A percentile compares a stretch with the other conserved stretches of the same genome.
Evolutionary conservation across 2,888 invertebrate genomes (phyloP).

Genomic region (Phortica okadai): DNA sequence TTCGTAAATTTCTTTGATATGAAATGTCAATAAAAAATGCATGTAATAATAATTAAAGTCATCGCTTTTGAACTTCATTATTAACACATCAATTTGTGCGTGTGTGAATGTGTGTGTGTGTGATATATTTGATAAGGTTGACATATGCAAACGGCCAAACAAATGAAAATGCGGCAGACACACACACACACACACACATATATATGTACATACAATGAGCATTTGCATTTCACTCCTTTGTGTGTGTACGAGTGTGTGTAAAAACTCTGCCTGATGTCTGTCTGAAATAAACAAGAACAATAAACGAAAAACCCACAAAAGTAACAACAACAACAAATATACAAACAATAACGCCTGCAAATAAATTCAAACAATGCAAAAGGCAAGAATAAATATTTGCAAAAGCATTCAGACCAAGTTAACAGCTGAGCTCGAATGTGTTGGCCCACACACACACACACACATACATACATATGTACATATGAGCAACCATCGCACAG

Average conservation of each 20-base stretch:
- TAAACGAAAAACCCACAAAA: conserved; percentile 41
- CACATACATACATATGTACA: conserved; percentile 21
- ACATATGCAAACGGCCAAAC: not conserved
- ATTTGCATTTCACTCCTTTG: conserved; percentile 23
- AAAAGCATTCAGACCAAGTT: conserved; percentile 50
- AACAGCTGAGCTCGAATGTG: conserved; percentile 65
- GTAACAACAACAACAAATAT: conserved; percentile 49
- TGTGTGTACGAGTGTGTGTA: not conserved
- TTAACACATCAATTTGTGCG: not conserved
- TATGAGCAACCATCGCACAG: not conserved
- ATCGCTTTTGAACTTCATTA: not conserved
- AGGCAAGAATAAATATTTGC: conserved; percentile 70
- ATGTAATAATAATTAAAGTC: not conserved
- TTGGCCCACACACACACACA: conserved; percentile 56
- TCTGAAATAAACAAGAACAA: conserved; percentile 40
- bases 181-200: conserved; percentile 32
- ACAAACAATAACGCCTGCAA: conserved; percentile 60
- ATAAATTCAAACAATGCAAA: conserved; percentile 70
- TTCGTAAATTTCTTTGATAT: not conserved
- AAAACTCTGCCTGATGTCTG: not conserved
- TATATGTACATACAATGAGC: conserved; percentile 42
- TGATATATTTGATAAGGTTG: not conserved
- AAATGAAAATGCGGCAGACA: conserved; percentile 2
- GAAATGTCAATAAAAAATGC: not conserved
- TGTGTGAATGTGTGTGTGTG: not conserved